phyloP scores from a whole-genome alignment of 1,140 invertebrate genomes.

The Notospermus geniculatus region DNA sequence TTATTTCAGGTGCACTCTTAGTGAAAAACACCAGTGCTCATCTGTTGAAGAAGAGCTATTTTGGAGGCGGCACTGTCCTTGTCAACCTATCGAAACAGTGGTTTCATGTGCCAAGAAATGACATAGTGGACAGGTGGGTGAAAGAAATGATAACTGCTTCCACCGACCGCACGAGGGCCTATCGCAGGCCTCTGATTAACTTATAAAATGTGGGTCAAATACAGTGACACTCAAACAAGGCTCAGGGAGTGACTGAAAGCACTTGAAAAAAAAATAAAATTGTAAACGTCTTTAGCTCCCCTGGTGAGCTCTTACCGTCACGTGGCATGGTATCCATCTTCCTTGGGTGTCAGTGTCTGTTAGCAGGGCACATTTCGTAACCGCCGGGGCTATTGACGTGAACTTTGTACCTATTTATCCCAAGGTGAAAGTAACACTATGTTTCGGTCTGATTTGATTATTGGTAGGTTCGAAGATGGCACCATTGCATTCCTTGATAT shows the following conservation, averaged over 20 bases:
- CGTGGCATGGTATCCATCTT: not conserved
- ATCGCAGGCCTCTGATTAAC: no score
- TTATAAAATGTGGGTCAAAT: no score
- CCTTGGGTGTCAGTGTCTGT: no score
- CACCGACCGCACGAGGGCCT: no score
- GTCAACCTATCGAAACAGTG: constrained; percentile 70
- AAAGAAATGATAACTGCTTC: not conserved
- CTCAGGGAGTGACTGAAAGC: not conserved
- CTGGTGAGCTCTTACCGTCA: not conserved
- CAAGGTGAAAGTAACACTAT: not conserved
- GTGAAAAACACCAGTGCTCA: constrained; percentile 67
- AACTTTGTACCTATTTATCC: not conserved
- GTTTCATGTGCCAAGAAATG: constrained; percentile 60
- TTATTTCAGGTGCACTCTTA: constrained; percentile 77
- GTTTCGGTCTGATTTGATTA: constrained; percentile 4
- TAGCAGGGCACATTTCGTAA: no score
- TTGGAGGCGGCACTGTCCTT: constrained; percentile 88
- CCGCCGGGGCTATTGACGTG: no score
- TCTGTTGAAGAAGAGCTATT: constrained; percentile 71
- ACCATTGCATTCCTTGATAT: constrained; percentile 87
- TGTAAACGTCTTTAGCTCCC: not conserved
- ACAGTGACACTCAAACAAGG: no score
- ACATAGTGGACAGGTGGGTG: constrained; percentile 35
- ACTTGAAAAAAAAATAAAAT: not conserved
- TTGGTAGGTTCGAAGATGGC: constrained; percentile 88